Evolutionary conservation across 2,797 vertebrate genomes (phyloP).

Genomic region (Typhlichthys eigenmanni): DNA sequence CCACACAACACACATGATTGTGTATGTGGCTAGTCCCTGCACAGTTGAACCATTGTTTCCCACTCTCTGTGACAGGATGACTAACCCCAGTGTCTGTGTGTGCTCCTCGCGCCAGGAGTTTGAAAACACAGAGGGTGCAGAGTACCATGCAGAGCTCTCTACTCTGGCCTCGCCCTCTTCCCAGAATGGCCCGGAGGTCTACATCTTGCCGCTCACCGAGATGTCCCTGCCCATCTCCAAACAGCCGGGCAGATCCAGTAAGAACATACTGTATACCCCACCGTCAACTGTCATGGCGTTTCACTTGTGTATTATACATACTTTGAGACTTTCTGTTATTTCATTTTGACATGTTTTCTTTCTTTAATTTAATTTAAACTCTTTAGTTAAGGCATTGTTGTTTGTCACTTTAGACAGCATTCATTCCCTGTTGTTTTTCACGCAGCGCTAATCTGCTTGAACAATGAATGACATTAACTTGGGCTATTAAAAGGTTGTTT

Average conservation of each 20-base stretch:
- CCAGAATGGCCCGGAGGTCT: conserved; percentile 91
- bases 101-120: conserved; percentile 83
- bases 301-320: background rate
- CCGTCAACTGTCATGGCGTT: background rate
- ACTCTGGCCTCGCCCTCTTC: conserved; percentile 85
- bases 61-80: conserved; percentile 48
- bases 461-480: conserved; percentile 1
- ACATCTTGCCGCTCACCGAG: conserved; percentile 94
- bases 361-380: background rate
- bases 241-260: conserved; percentile 94
- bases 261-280: conserved; percentile 47
- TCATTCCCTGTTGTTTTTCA: conserved; percentile 3
- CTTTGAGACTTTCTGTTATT: no score
- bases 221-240: conserved; percentile 93
- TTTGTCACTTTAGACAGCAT: background rate
- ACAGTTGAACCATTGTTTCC: conserved; percentile 66
- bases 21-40: conserved; percentile 47
- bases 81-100: conserved; percentile 56
- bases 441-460: background rate
- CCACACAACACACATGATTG: conserved; percentile 35
- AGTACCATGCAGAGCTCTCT: conserved; percentile 85
- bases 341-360: background rate
- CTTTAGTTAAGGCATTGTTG: background rate
- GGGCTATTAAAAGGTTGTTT: conserved; percentile 5
- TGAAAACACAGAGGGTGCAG: conserved; percentile 92